Percentiles rank a stretch among this genome's conserved stretches.
phyloP scores from a whole-genome alignment of 2,113 vertebrate genomes.

The Anarrhichthys ocellatus region DNA sequence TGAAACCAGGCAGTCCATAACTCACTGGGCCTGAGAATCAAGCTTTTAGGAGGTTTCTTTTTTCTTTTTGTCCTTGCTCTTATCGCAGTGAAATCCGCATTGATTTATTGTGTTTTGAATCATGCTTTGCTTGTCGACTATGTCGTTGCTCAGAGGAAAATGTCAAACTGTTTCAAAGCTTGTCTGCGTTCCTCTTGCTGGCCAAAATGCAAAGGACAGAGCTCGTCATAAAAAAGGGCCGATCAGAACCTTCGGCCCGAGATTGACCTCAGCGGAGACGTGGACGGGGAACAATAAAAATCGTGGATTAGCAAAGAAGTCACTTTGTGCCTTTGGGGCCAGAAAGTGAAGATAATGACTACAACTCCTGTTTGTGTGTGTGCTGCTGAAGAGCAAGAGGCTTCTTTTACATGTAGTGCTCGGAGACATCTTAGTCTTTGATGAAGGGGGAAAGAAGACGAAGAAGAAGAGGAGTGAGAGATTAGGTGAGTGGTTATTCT shows the following conservation, averaged over 20 bases:
- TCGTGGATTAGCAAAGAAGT: conserved; percentile 1
- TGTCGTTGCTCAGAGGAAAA: conserved; percentile 45
- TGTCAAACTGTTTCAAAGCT: conserved; percentile 48
- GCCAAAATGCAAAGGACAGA: conserved; percentile 35
- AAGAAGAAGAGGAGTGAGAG: conserved; percentile 51
- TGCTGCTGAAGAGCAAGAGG: background rate
- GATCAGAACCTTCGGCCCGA: conserved; percentile 9
- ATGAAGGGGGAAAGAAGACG: conserved; percentile 51
- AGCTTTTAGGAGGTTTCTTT: conserved; percentile 8
- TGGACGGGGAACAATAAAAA: background rate
- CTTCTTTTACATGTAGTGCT: conserved; percentile 52
- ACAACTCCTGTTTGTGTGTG: conserved; percentile 45
- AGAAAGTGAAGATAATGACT: conserved; percentile 13
- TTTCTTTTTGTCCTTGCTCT: conserved; percentile 16
- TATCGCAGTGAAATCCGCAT: conserved; percentile 47
- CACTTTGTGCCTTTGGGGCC: conserved; percentile 10
- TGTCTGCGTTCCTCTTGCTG: conserved; percentile 32
- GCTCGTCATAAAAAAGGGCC: conserved; percentile 22
- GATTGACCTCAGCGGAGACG: conserved; percentile 21
- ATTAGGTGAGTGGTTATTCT: conserved; percentile 68
- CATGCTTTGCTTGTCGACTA: conserved; percentile 34
- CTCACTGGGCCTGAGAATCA: conserved; percentile 58
- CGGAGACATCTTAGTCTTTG: conserved; percentile 57
- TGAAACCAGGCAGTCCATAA: conserved; percentile 62
- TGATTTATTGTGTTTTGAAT: conserved; percentile 68